Base-by-base conservation (phyloP, 2,888 invertebrate species). In the Apodemia zela region DNA sequence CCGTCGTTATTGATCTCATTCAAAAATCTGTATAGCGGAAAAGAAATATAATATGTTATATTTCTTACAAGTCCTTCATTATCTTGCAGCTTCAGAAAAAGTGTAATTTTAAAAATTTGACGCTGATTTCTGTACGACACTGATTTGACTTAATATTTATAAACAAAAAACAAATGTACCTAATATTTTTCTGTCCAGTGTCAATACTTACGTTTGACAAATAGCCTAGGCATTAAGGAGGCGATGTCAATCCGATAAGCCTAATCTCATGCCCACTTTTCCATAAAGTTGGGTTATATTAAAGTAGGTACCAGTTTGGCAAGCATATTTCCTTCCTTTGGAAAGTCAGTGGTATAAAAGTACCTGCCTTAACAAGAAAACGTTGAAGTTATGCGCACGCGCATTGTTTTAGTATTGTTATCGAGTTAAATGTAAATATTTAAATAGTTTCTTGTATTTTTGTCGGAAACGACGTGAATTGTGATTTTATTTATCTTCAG, bases 401-500 rank as follows among this genome's bases (percentile, higher is more conserved):
- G 45, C 57, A 45, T 47, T 62, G 33, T 62, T 58, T 38, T 62
- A 45, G 45, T 47, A 59, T 59, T 62, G 62, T 59, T 62, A 62
- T 57, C 17, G 35, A 25, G 45, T 62, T 57, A 49, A n/a, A 49
- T 63, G 63, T 63, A 63, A 59, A 63, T 63, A 59, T 63, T 63
- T 63, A 59, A 59, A 59, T 63, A 63, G 54, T 10, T 8, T 63
- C 45, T 51, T 61, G 38, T 54, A 54, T 54, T 29, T 57, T 54
- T 21, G 54, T 57, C 54, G 29, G n/a, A 7, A 15, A 29, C 54
- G 42, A 59, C 59, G 38, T 42, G 25, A 59, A 59, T 38, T 59
- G 42, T 42, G 59, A 59, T 59, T 38, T 42, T 21, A 33, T 59
- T 59, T 18, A 35, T n/a, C 17, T 38, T 59, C 59, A 59, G 13